These are phyloP conservation scores for Tolmerus cingulatus DNA, from an alignment of 2,888 invertebrate genomes.

Conservation along the genomic window DNA sequence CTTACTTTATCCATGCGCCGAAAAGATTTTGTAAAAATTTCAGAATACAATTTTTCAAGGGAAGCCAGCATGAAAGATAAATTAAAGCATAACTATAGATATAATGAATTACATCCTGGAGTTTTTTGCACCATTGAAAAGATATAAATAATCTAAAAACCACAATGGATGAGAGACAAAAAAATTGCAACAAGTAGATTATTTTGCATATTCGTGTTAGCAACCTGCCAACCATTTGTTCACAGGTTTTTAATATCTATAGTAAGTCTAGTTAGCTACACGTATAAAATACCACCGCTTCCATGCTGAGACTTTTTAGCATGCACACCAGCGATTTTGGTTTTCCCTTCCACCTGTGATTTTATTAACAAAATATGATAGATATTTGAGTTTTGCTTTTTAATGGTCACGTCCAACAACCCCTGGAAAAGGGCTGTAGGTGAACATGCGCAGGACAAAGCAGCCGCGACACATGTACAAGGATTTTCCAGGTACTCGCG, in stretches of 20 bases:
- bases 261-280: not conserved
- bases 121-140: not conserved
- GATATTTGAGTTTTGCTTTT: conserved; percentile 7
- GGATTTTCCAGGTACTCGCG: not conserved
- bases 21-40: not conserved
- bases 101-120: not conserved
- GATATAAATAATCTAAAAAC: not conserved
- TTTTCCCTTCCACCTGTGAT: not conserved
- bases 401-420: not conserved
- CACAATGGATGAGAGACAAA: not conserved
- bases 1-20: too few relatives aligned
- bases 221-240: not conserved
- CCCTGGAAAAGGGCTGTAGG: not conserved
- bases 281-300: too few relatives aligned
- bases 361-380: conserved; percentile 11
- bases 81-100: not conserved
- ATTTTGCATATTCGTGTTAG: not conserved
- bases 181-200: not conserved
- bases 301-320: not conserved
- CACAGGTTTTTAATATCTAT: not conserved
- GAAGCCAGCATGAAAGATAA: not conserved
- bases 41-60: not conserved
- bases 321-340: not conserved
- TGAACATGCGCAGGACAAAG: not conserved
- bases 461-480: not conserved